Base-by-base conservation (phyloP, 2,797 vertebrate species). In the Lepus townsendii region DNA sequence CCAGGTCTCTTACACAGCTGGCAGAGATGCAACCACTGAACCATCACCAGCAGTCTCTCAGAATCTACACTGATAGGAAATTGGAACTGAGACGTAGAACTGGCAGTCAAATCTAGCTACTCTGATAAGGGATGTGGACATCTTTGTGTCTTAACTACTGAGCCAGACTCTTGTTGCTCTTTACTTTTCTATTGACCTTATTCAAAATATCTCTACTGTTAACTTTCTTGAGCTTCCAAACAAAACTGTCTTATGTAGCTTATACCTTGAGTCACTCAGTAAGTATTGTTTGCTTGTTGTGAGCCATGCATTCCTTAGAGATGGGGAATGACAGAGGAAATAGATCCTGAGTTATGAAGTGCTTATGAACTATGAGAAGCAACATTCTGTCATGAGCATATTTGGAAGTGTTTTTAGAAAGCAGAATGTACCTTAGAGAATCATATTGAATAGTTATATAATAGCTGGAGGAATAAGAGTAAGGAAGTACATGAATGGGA, bases 391-490 rank as follows among this genome's bases (percentile, higher is more conserved):
- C 26, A 3, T 90, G 79, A 84, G 16, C 54, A 52, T 92, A 69
- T 79, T 78, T 83, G 82, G 30, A 83, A 86, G n/a, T 90, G 52
- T 92, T 78, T 83, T 92, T 90, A 90, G 82, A 42, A 88, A 91
- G 35, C 71, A 92, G 20, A 82, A 76, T 85, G 32, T 94, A 52
- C 62, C 7, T 87, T 60, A 87, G 38, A 63, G n/a, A 83, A 89
- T 77, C 7, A 27, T 52, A 50, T 22, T 57, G 52, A 83, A 35
- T 80, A 30, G 38, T 84, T 35, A 76, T 71, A 52, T 72, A 47
- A 35, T 71, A 85, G 9, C 52, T 90, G 38, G 76, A 77, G 65
- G 26, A 92, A 86, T 73, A 30, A 73, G 42, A 82, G 20, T 47
- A 88, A 78, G 50, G 35, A 85, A 88, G 50, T 63, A 5, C 57